Evolutionary conservation across 2,113 vertebrate genomes (phyloP), one percentile per base, ranked within the genome.

Genomic region (Siniperca knerii): DNA sequence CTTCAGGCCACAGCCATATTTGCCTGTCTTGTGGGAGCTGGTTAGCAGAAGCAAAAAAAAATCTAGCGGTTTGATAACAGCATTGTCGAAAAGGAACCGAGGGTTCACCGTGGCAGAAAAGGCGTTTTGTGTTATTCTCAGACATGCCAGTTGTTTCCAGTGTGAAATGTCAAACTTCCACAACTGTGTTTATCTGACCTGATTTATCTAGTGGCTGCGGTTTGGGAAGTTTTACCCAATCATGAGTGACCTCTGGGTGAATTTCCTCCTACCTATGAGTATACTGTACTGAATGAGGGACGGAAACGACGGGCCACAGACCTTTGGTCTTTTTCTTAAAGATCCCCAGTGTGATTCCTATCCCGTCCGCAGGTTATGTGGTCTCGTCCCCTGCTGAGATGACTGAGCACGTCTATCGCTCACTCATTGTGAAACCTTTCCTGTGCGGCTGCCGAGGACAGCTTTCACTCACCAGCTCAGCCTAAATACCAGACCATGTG

Each of bases 391-490:
- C 76, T 35, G 75, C 75, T 35, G 67, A 83, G 86, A 87, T 88
- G 89, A 92, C 69, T 84, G 85, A 82, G 60, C 15, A 4, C 3
- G 78, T 89, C 82, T 84, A 6, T 23, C 62, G 4, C 83, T 88
- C 70, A 85, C 33, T 92, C 89, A 93, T 91, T 83, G 79, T 83
- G 89, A 93, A 92, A 92, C 81, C 57, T 84, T 88, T 91, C 71
- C 85, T 87, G 74, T 75, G 50, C 70, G 85, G 86, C 64, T 84
- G 88, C 74, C 1, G 79, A 85, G 29, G 75, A 80, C 67, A 61
- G 84, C 89, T 90, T 92, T 94, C 86, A 92, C 91, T 92, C 75
- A 88, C 66, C 60, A n/a, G 64, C 37, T 78, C 82, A 75, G 76
- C 68, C 77, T 78, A 75, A 90, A 92, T 61, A 88, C 79, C 76